Evolutionary conservation across 1,140 invertebrate genomes (phyloP), one percentile per base, ranked within the genome.

Genomic region (Macrobrachium nipponense): DNA sequence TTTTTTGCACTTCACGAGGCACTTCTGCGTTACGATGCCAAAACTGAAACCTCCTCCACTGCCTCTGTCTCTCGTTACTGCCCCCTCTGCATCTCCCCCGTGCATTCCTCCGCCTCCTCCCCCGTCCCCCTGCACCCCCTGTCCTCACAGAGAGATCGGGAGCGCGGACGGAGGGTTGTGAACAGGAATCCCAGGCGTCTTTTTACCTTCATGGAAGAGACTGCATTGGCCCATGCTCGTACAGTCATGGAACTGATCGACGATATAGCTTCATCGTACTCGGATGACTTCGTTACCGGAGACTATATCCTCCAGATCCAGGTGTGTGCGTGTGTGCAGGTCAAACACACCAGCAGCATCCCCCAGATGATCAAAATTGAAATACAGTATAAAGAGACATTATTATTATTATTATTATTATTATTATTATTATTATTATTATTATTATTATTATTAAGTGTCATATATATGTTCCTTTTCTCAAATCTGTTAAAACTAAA

Each of bases 291-390:
- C 79, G 70, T 87, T 27, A 72, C 72, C 58, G 60, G 72, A 23
- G 86, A 87, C 64, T 87, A 87, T 78, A 87, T 87, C 72, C 80
- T 87, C 43, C 86, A 87, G 72, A 87, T 87, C 59, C 86, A 87
- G 86, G 86, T 87, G 86, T 70, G 84, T 86, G 86, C 82, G 86
- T 70, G 84, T 86, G 70, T 77, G 86, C 86, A 82, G 86, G 86
- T 87, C 86, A 87, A 87, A 87, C 76, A 51, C 68, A 75, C 20
- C 66, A 58, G 44, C 70, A 27, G 14, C 44, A 20, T 58, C 43
- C 59, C 73, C 73, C 20, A n/a, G 43, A 68, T 27, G 64, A 68
- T 20, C 64, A 20, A n/a, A 68, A 27, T 68, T 68, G 64, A 68
- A 20, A 68, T 51, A 58, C 64, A 66, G 23, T 20, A 66, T 51